phyloP scores from a whole-genome alignment of 2,888 invertebrate genomes.

The Lobophora halterata region DNA sequence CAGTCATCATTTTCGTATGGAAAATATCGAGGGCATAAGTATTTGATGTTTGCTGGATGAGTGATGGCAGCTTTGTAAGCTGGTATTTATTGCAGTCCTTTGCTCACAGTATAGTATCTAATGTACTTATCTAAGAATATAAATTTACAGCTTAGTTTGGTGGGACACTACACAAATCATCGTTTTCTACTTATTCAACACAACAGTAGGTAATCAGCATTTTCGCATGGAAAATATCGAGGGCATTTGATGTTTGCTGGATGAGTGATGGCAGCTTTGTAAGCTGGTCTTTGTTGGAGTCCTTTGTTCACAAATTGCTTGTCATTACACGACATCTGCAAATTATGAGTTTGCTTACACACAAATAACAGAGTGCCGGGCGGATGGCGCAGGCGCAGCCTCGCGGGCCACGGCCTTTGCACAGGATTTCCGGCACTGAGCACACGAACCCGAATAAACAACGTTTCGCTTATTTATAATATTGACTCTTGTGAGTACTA shows the following conservation, averaged over 20 bases:
- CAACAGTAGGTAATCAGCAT: conserved; percentile 11
- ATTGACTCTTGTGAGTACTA: background rate
- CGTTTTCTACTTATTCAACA: conserved; percentile 6
- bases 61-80: conserved; percentile 21
- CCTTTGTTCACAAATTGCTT: conserved; percentile 29
- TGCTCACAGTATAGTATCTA: no score
- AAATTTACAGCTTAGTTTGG: background rate
- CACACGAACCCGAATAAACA: conserved; percentile 55
- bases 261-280: conserved; percentile 17
- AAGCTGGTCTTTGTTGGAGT: conserved; percentile 21
- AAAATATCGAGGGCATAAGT: conserved; percentile 12
- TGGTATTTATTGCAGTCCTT: conserved; percentile 22
- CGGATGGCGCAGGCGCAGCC: conserved; percentile 46
- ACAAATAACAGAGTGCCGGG: conserved; percentile 40
- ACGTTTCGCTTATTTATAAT: conserved; percentile 35
- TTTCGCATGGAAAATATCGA: conserved; percentile 9
- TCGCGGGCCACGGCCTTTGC: conserved; percentile 59
- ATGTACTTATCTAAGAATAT: background rate
- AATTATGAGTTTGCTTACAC: conserved; percentile 37
- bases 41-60: conserved; percentile 6
- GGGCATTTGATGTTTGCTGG: conserved; percentile 9
- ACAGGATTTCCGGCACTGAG: conserved; percentile 75
- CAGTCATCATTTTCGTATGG: conserved; percentile 9
- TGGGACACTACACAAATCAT: background rate
- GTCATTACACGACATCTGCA: conserved; percentile 39